Conservation (phyloP, 2,797 vertebrate genomes). For the Trachops cirrhosus region DNA sequence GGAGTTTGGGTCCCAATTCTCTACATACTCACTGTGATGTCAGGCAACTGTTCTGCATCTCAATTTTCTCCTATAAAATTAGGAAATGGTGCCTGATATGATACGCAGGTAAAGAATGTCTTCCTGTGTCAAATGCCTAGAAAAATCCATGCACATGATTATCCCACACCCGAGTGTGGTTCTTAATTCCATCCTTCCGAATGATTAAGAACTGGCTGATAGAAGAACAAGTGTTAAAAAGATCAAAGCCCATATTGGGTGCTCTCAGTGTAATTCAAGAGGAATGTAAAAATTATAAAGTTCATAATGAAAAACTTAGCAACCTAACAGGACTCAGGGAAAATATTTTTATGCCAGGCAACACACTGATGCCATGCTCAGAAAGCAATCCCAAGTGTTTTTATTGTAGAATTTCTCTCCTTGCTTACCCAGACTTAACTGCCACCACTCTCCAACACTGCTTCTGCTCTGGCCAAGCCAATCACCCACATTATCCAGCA, state of each 20-base stretch:
- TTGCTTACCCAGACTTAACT: not conserved
- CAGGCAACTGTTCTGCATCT: not conserved
- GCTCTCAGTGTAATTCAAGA: not conserved
- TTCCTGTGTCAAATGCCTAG: not conserved
- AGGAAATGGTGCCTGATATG: not conserved
- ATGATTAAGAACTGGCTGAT: not conserved
- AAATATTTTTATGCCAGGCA: not conserved
- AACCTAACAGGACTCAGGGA: not conserved
- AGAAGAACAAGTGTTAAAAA: not conserved
- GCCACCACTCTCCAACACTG: not conserved
- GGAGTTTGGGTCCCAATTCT: not conserved
- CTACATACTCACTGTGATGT: not conserved
- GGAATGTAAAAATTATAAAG: slow-evolving; percentile 34
- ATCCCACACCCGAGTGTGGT: not conserved
- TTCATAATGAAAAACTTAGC: slow-evolving; percentile 28
- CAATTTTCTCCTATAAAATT: not conserved
- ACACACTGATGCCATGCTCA: not conserved
- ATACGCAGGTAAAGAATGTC: not conserved
- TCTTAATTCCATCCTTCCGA: not conserved
- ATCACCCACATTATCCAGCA: not conserved
- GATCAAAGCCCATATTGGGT: not conserved
- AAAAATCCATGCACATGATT: not conserved
- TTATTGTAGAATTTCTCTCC: slow-evolving; percentile 7
- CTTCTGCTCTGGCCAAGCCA: not conserved
- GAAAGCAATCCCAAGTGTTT: not conserved